A percentile compares a stretch with the other conserved stretches of the same genome.
Conservation (phyloP, 2,888 invertebrate species). For the Hemithea aestivaria region DNA sequence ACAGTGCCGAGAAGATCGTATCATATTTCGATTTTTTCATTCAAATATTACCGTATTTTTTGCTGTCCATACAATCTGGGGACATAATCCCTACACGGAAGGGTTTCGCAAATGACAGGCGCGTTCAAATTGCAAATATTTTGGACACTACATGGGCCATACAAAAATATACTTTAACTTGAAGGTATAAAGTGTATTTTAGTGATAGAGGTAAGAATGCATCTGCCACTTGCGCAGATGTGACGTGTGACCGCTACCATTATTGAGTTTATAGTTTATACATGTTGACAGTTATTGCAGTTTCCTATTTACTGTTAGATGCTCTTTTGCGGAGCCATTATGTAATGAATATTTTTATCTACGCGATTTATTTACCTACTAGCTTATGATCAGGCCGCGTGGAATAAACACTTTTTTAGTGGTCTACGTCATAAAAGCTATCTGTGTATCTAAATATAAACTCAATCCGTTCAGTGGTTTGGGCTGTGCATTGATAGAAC, state of each 20-base stretch:
- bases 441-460: no score
- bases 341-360: no score
- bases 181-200: slow-evolving; percentile 3
- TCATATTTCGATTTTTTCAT: slow-evolving; percentile 23
- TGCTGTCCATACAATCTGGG: slow-evolving; percentile 40
- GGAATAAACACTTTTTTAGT: no score
- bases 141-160: slow-evolving; percentile 20
- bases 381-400: no score
- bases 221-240: slow-evolving; percentile 39
- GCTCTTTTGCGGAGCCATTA: slow-evolving; percentile 24
- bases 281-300: slow-evolving; percentile 36
- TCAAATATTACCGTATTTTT: slow-evolving; percentile 30
- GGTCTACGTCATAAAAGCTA: no score
- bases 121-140: slow-evolving; percentile 43
- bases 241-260: slow-evolving; percentile 26
- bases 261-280: no score
- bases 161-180: slow-evolving; percentile 2
- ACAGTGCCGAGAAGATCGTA: slow-evolving; percentile 23
- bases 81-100: slow-evolving; percentile 61
- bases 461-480: no score
- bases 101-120: slow-evolving; percentile 66
- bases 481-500: no score
- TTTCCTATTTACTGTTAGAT: slow-evolving; percentile 44
- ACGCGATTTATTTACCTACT: no score
- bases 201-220: slow-evolving; percentile 6